Evolutionary conservation across 1,140 invertebrate genomes (phyloP).

Genomic region (Atta colombica): DNA sequence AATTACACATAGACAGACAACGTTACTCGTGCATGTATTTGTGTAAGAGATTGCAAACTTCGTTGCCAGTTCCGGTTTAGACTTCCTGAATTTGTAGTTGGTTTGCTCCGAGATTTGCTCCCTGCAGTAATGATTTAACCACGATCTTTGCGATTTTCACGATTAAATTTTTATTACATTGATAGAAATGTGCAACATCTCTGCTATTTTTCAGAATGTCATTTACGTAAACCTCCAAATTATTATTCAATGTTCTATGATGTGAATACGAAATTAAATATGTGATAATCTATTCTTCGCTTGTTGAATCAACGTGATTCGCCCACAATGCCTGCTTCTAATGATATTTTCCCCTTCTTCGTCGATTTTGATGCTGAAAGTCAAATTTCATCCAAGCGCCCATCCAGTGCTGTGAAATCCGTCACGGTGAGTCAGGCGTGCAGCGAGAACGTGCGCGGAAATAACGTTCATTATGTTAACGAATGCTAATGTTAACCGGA

Average conservation of each 20-base stretch:
- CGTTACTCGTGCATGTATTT: not conserved
- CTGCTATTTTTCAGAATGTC: not conserved
- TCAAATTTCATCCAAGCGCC: conserved; percentile 7
- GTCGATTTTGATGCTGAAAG: conserved; percentile 49
- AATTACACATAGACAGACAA: not conserved
- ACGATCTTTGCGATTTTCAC: not conserved
- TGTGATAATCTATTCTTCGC: conserved; percentile 2
- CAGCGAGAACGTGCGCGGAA: conserved; percentile 16
- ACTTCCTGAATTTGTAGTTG: conserved; percentile 1
- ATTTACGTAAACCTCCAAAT: not conserved
- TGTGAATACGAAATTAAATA: not conserved
- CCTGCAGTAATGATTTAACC: not conserved
- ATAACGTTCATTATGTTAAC: conserved; percentile 49
- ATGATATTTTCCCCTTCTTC: not conserved
- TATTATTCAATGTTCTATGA: not conserved
- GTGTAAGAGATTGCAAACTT: not conserved
- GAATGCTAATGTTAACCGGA: conserved; percentile 44
- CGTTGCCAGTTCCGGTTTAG: not conserved
- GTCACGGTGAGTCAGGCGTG: conserved; percentile 1
- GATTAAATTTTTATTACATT: not conserved
- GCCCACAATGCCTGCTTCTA: not conserved
- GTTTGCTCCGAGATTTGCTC: not conserved
- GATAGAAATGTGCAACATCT: not conserved
- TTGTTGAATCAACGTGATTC: conserved; percentile 29
- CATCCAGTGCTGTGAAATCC: not conserved